These are phyloP conservation scores for Drosophila cognata DNA, from an alignment of 2,888 invertebrate genomes.

Conservation along the genomic window DNA sequence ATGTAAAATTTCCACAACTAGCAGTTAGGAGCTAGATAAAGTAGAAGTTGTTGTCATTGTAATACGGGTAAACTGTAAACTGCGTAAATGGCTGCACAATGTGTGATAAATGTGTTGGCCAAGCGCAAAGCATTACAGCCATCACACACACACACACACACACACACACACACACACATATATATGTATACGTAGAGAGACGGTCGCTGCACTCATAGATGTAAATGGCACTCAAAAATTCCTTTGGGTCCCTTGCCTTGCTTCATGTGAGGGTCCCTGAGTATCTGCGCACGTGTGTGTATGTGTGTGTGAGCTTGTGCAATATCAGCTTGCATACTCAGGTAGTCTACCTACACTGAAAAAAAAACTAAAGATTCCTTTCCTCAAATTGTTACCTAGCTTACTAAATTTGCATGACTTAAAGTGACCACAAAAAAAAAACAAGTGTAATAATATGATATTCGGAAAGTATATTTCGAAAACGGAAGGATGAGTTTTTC, in stretches of 20 bases:
- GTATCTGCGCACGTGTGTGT: conserved; percentile 10
- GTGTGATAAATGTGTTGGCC: conserved; percentile 74
- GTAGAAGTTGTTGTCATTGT: background rate
- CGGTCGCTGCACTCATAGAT: conserved; percentile 61
- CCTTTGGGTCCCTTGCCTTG: conserved; percentile 63
- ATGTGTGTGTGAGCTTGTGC: conserved; percentile 37
- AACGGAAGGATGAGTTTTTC: background rate
- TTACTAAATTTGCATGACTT: background rate
- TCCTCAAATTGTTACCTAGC: background rate
- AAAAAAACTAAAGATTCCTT: background rate
- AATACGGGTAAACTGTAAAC: background rate
- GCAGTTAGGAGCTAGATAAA: background rate
- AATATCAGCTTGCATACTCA: conserved; percentile 38
- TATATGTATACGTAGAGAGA: background rate
- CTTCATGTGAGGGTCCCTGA: conserved; percentile 53
- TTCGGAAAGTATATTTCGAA: background rate
- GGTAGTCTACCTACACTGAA: background rate
- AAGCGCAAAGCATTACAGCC: conserved; percentile 54
- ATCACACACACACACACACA: conserved; percentile 1
- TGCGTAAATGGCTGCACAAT: conserved; percentile 61
- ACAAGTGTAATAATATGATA: background rate
- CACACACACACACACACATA: conserved; percentile 11
- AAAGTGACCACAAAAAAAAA: background rate
- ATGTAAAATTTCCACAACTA: background rate
- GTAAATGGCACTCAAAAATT: conserved; percentile 76